Percentiles rank a stretch among this genome's conserved stretches.
Conservation (phyloP, 2,888 invertebrate species). For the Antheraea assamensis region DNA sequence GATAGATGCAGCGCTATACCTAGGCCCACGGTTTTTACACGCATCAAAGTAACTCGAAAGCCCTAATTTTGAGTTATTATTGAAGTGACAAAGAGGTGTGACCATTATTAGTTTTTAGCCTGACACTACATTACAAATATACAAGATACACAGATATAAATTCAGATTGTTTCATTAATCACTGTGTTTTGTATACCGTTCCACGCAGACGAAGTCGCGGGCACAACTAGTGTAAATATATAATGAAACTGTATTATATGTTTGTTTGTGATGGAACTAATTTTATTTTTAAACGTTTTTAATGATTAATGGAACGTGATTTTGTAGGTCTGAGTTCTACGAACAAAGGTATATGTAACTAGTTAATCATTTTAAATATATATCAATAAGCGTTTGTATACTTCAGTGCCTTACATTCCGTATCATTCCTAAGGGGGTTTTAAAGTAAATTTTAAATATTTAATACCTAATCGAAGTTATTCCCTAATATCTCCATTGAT, state of each 20-base stretch:
- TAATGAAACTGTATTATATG: background rate
- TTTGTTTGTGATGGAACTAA: background rate
- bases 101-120: too few species aligned
- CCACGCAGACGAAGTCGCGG: too few species aligned
- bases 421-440: constrained; percentile 16
- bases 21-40: too few species aligned
- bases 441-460: constrained; percentile 20
- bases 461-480: background rate
- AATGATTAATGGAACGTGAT: background rate
- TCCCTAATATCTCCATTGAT: background rate
- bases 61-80: too few species aligned
- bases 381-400: background rate
- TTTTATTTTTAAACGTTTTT: background rate
- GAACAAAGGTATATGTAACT: background rate
- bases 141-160: too few species aligned
- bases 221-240: too few species aligned
- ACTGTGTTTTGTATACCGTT: too few species aligned
- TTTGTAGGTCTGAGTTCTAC: background rate
- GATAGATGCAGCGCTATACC: too few species aligned
- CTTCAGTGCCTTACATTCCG: constrained; percentile 15
- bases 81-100: too few species aligned
- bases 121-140: too few species aligned
- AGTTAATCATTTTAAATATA: background rate
- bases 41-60: too few species aligned
- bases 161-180: too few species aligned